phyloP scores from a whole-genome alignment of 2,113 vertebrate genomes.

The Hirundichthys speculiger region DNA sequence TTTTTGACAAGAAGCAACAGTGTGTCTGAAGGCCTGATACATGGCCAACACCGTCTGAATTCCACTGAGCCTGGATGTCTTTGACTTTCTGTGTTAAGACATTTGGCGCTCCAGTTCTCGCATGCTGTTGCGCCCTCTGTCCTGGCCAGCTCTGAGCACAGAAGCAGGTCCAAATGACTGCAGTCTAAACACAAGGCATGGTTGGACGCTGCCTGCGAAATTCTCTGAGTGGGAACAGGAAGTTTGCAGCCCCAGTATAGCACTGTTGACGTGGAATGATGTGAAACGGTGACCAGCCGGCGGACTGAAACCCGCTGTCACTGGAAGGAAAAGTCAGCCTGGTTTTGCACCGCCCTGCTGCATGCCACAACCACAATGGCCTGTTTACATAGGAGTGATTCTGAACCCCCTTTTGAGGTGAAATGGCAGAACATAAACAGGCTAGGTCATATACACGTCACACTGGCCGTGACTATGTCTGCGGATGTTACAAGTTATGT shows the following conservation, averaged over 20 bases:
- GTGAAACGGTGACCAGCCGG: too few species aligned
- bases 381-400: constrained; percentile 58
- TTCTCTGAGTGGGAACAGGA: constrained; percentile 59
- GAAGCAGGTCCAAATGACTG: constrained; percentile 37
- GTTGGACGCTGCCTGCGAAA: constrained; percentile 61
- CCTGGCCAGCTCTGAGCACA: constrained; percentile 19
- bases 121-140: constrained; percentile 36
- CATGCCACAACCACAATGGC: constrained; percentile 71
- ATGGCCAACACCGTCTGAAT: neutral
- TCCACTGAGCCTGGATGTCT: neutral
- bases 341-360: constrained; percentile 65
- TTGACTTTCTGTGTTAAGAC: constrained; percentile 16
- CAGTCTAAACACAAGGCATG: constrained; percentile 63
- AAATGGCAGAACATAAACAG: constrained; percentile 49
- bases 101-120: constrained; percentile 27
- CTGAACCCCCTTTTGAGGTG: constrained; percentile 32
- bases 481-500: constrained; percentile 36
- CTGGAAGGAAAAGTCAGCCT: constrained; percentile 44
- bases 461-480: constrained; percentile 51
- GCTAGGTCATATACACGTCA: constrained; percentile 56
- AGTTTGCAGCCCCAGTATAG: constrained; percentile 53
- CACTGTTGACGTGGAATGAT: constrained; percentile 57
- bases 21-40: constrained; percentile 1
- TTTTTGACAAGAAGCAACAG: constrained; percentile 13
- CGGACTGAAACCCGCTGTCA: constrained; percentile 43